phyloP scores from a whole-genome alignment of 2,888 invertebrate genomes.

The Leucoptera coffeella region DNA sequence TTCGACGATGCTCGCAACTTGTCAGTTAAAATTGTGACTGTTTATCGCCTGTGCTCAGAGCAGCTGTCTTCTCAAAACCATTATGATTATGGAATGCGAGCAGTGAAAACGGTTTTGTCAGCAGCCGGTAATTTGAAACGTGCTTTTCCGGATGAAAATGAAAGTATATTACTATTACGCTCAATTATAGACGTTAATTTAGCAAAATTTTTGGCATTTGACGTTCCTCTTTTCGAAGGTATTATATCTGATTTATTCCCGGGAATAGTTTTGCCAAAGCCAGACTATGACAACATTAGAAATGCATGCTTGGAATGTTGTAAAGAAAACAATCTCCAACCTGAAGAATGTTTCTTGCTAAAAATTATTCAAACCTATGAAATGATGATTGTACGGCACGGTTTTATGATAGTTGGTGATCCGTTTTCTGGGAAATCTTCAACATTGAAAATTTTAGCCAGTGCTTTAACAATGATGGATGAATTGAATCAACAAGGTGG shows the following conservation, averaged over 20 bases:
- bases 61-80: conserved; percentile 80
- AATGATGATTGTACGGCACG: conserved; percentile 91
- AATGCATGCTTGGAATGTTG: conserved; percentile 61
- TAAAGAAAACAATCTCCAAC: conserved; percentile 62
- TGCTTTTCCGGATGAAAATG: conserved; percentile 68
- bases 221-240: conserved; percentile 80
- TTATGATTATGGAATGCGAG: conserved; percentile 86
- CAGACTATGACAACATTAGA: conserved; percentile 68
- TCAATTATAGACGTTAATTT: conserved; percentile 89
- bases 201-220: conserved; percentile 85
- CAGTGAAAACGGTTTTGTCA: conserved; percentile 80
- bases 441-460: conserved; percentile 69
- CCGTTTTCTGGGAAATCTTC: conserved; percentile 78
- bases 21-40: conserved; percentile 78
- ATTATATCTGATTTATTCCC: conserved; percentile 92
- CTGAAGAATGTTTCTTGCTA: conserved; percentile 65
- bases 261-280: conserved; percentile 62
- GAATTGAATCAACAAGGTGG: conserved; percentile 48
- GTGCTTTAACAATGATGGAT: conserved; percentile 65
- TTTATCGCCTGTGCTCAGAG: conserved; percentile 77
- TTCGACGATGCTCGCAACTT: conserved; percentile 69
- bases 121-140: conserved; percentile 80
- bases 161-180: conserved; percentile 72
- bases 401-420: conserved; percentile 88
- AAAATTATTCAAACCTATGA: conserved; percentile 91